These are phyloP conservation scores for Scaeva pyrastri DNA, from an alignment of 2,888 invertebrate genomes.

Conservation along the genomic window DNA sequence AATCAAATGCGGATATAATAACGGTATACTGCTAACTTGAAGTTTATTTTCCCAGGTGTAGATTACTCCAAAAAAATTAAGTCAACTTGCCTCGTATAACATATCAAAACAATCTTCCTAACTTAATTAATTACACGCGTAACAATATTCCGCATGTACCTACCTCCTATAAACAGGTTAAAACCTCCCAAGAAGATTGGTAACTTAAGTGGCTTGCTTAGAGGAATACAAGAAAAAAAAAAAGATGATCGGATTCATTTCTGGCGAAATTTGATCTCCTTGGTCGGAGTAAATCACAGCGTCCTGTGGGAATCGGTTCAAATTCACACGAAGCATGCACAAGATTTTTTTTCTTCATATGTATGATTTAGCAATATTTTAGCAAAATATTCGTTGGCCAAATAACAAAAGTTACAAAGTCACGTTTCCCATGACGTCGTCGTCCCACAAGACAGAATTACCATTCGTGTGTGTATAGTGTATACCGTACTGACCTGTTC, in stretches of 20 bases:
- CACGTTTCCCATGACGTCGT: conserved; percentile 38
- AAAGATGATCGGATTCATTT: conserved; percentile 61
- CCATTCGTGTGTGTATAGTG: background rate
- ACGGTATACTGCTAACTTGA: background rate
- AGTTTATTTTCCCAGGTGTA: background rate
- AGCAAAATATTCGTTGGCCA: background rate
- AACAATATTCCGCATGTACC: background rate
- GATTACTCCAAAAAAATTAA: background rate
- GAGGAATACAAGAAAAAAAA: conserved; percentile 32
- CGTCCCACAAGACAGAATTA: conserved; percentile 24
- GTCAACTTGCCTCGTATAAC: background rate
- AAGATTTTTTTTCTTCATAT: conserved; percentile 3
- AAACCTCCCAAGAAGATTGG: conserved; percentile 59
- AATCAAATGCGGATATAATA: background rate
- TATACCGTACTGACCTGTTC: conserved; percentile 44
- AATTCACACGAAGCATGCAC: conserved; percentile 60
- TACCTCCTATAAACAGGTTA: conserved; percentile 29
- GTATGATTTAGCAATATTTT: background rate
- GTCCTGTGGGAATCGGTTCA: conserved; percentile 69
- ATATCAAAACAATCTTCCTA: conserved; percentile 9
- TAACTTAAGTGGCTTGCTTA: conserved; percentile 25
- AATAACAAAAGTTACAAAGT: conserved; percentile 5
- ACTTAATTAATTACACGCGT: conserved; percentile 44
- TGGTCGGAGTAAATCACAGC: conserved; percentile 68
- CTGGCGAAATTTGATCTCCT: conserved; percentile 56